Conservation (phyloP, 2,888 invertebrate species). For the Tetheella fluctuosa region DNA sequence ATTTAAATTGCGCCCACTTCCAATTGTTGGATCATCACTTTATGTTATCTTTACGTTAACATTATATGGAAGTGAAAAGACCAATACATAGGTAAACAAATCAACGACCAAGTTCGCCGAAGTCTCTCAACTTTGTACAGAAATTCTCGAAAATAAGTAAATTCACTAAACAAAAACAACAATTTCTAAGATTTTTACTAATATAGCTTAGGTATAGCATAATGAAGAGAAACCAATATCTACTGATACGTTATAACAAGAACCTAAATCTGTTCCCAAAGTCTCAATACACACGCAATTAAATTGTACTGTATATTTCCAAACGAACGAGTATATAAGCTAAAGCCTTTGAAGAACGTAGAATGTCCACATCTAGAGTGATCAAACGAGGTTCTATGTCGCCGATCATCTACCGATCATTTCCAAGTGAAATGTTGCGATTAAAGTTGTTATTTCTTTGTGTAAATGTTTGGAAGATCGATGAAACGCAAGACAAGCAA, state of each 20-base stretch:
- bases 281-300: conserved; percentile 50
- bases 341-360: conserved; percentile 55
- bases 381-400: conserved; percentile 49
- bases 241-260: background rate
- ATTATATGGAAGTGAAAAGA: background rate
- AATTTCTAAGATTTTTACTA: background rate
- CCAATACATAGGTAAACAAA: background rate
- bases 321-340: conserved; percentile 59
- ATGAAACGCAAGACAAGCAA: conserved; percentile 1
- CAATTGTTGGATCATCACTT: too few relatives aligned
- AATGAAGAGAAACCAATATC: too few relatives aligned
- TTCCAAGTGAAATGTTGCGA: background rate
- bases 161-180: background rate
- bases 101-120: background rate
- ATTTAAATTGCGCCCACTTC: too few relatives aligned
- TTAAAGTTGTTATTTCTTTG: conserved; percentile 11
- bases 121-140: background rate
- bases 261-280: conserved; percentile 25
- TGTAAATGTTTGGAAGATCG: conserved; percentile 5
- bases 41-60: background rate
- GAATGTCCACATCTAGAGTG: conserved; percentile 42
- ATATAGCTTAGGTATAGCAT: too few relatives aligned
- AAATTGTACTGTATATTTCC: conserved; percentile 73
- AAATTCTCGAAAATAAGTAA: background rate
- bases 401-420: conserved; percentile 13